A percentile compares a stretch with the other conserved stretches of the same genome.
These are phyloP conservation scores for Plecotus auritus DNA, from an alignment of 2,113 vertebrate genomes.

Conservation along the genomic window DNA sequence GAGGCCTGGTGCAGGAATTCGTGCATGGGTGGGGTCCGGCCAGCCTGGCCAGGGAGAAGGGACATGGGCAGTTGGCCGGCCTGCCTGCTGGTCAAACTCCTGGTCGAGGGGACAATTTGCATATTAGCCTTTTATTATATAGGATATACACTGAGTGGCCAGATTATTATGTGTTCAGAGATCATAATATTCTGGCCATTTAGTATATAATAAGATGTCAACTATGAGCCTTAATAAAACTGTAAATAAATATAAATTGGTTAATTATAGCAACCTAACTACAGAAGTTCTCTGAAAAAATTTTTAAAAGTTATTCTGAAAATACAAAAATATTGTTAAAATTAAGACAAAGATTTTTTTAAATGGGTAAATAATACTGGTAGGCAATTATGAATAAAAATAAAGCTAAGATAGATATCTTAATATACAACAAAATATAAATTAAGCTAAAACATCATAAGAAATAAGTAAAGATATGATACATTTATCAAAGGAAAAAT, in stretches of 20 bases:
- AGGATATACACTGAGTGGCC: too few species aligned
- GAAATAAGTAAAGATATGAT: neutral
- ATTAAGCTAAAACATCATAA: neutral
- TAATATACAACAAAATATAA: neutral
- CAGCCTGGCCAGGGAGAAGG: too few species aligned
- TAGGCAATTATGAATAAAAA: neutral
- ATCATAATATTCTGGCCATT: too few species aligned
- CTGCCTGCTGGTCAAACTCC: too few species aligned
- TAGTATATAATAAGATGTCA: neutral
- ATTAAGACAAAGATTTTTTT: neutral
- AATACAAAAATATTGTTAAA: neutral
- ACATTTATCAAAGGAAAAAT: neutral
- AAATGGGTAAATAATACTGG: neutral
- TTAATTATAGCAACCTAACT: neutral
- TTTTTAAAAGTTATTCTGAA: neutral
- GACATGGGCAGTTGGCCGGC: too few species aligned
- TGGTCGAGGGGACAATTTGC: too few species aligned
- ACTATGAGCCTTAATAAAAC: neutral
- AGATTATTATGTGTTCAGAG: too few species aligned
- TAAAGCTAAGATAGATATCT: neutral
- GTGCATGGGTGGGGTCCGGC: too few species aligned
- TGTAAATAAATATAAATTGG: neutral
- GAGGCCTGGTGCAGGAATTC: too few species aligned
- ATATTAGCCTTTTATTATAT: too few species aligned
- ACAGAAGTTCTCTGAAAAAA: neutral